These are phyloP conservation scores for Mormyrops attenuatus DNA, from an alignment of 2,797 vertebrate genomes.

Conservation along the genomic window DNA sequence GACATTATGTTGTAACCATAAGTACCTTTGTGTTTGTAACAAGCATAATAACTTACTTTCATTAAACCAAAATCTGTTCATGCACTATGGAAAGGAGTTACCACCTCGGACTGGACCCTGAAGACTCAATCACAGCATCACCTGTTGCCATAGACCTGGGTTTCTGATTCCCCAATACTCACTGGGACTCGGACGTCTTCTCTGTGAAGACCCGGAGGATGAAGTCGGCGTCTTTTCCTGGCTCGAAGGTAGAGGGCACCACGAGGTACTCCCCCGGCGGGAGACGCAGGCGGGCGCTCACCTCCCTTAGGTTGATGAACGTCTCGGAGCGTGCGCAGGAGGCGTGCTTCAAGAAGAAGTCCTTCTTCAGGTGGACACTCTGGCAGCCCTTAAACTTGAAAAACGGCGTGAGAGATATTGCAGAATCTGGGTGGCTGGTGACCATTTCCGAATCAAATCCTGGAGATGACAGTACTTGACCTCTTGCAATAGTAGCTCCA, in stretches of 20 bases:
- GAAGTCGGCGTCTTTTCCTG: slow-evolving; percentile 79
- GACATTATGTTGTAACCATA: not conserved
- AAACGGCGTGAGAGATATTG: not conserved
- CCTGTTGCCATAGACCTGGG: not conserved
- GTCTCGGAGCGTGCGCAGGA: slow-evolving; percentile 82
- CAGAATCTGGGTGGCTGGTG: not conserved
- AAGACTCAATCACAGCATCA: not conserved
- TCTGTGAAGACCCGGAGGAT: slow-evolving; percentile 83
- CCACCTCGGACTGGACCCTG: not conserved
- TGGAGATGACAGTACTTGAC: not conserved
- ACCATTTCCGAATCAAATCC: not conserved
- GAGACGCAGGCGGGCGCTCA: slow-evolving; percentile 76
- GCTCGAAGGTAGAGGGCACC: slow-evolving; percentile 84
- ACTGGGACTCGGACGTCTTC: slow-evolving; percentile 71
- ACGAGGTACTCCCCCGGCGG: slow-evolving; percentile 83
- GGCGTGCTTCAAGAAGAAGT: slow-evolving; percentile 78
- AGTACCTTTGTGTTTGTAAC: not conserved
- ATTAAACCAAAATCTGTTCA: not conserved
- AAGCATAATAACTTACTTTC: not conserved
- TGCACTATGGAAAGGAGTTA: not conserved
- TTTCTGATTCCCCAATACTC: slow-evolving; percentile 44
- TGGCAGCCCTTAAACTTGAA: slow-evolving; percentile 64
- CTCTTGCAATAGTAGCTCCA: not conserved
- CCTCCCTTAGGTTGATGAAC: slow-evolving; percentile 83
- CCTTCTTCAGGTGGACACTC: slow-evolving; percentile 79